Evolutionary conservation across 2,888 invertebrate genomes (phyloP), one percentile per base, ranked within the genome.

Genomic region (Hirtodrosophila duncani): DNA sequence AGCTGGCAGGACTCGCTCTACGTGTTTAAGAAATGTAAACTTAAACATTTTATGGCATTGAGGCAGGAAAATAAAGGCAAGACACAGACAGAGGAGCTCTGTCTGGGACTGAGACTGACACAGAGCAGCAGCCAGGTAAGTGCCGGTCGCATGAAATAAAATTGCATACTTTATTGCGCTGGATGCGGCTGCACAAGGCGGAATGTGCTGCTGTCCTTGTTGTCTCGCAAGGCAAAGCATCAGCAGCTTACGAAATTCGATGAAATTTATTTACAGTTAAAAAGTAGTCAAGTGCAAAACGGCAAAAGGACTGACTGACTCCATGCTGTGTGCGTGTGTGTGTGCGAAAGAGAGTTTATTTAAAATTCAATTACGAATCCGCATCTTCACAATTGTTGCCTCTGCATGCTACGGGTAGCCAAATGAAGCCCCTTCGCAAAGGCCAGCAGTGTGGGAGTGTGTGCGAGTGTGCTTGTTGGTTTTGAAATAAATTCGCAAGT

Each of bases 291-390:
- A 63, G 58, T 55, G 58, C 42, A 46, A 56, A 45, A 50, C 42
- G 39, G 26, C 26, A 57, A 52, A 55, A 52, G 55, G 44, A 58
- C 52, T 58, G 37, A 57, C 31, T 38, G 48, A 37, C 41, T 36
- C 46, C 26, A 26, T 46, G 48, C 59, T 55, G 41, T 52, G 36
- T 33, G 39, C 30, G 24, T 9, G 11, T 49, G 13, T 34, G 23
- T 11, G 27, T 21, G 14, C 10, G 9, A 8, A 30, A 52, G 41
- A 27, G 36, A 81, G 83, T 84, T 86, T 84, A 85, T 86, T 86
- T 84, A 86, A 85, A 85, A 85, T 85, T 86, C 86, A 85, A 86
- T 85, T 85, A 86, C 80, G 75, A 68, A n/a, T n/a, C n/a, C n/a
- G n/a, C n/a, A n/a, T n/a, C n/a, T 58, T 24, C 60, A 64, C 63